Conservation (phyloP, 2,888 invertebrate species). For the Thalpophila matura region DNA sequence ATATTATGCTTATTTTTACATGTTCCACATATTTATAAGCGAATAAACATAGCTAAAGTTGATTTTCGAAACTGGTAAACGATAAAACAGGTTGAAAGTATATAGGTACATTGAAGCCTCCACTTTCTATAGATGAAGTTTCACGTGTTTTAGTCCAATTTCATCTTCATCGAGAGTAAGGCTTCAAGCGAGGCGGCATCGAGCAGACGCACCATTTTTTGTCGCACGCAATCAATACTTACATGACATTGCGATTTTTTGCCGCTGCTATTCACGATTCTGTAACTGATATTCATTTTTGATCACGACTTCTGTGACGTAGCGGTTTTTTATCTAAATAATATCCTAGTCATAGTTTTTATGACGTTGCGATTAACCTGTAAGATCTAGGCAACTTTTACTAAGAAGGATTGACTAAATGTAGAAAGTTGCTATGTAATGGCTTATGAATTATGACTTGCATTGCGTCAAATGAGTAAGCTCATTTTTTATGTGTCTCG, state of each 20-base stretch:
- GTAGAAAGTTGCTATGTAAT: conserved; percentile 54
- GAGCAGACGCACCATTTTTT: conserved; percentile 29
- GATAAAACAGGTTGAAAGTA: conserved; percentile 77
- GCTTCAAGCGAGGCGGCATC: conserved; percentile 25
- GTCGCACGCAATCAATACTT: conserved; percentile 4
- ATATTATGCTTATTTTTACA: conserved; percentile 73
- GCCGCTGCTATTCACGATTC: conserved; percentile 11
- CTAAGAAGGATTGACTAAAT: conserved; percentile 16
- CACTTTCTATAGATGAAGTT: conserved; percentile 80
- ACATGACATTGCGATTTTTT: conserved; percentile 14
- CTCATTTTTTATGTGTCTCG: conserved; percentile 31
- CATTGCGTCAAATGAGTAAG: conserved; percentile 52
- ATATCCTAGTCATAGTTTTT: conserved; percentile 3
- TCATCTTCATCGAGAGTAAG: conserved; percentile 69
- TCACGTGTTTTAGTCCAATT: conserved; percentile 78
- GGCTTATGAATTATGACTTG: conserved; percentile 57
- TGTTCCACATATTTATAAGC: conserved; percentile 77
- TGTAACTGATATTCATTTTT: conserved; percentile 21
- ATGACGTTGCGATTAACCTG: conserved; percentile 24
- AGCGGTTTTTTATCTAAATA: conserved; percentile 30
- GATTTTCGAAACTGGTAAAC: conserved; percentile 61
- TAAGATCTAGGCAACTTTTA: conserved; percentile 50
- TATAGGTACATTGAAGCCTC: conserved; percentile 58
- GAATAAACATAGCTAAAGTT: conserved; percentile 60
- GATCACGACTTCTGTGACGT: conserved; percentile 25